Evolutionary conservation across 2,113 vertebrate genomes (phyloP), one percentile per base, ranked within the genome.

Genomic region (Phalacrocorax aristotelis): DNA sequence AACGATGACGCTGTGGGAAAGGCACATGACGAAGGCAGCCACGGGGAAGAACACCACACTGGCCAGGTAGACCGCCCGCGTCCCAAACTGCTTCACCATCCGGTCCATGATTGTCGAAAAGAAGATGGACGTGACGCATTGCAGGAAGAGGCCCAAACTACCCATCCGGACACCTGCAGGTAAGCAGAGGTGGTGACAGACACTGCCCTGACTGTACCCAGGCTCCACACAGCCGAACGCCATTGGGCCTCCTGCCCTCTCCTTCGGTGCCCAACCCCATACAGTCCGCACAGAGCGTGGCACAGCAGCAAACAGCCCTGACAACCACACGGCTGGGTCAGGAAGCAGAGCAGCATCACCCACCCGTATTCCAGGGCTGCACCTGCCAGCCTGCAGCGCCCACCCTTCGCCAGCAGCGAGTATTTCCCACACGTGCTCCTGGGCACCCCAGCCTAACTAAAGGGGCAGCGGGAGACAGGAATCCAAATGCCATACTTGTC

Each of bases 91-190:
- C 89, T 98, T 98, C 93, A 99, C 98, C 97, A 99, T 92, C 83
- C 98, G 87, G 96, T 99, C 98, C 98, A 99, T 99, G 95, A 98
- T 96, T 90, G 98, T 90, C 9, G 99, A 99, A 83, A 98, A 98
- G 95, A 98, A 85, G 95, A 98, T 97, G 70, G 99, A 99, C 26
- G 98, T 98, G 94, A 98, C 97, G 7, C 98, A 99, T 90, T 99
- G 99, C 75, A 99, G 98, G 95, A 99, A 99, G 40, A 99, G 98
- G 10, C 99, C 99, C 96, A 99, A 44, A 55, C 99, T 99, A 54
- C 98, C 99, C 98, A 99, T 98, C 10, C 98, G 98, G 70, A 99
- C 98, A 44, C 99, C 99, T 99, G 97, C 4, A 15, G 60, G 89
- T 1, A 75, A 84, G 79, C 25, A 95, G 48, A 96, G 71, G 55